These are phyloP conservation scores for Metopolophium dirhodum DNA, from an alignment of 1,140 invertebrate species.

Conservation along the genomic window DNA sequence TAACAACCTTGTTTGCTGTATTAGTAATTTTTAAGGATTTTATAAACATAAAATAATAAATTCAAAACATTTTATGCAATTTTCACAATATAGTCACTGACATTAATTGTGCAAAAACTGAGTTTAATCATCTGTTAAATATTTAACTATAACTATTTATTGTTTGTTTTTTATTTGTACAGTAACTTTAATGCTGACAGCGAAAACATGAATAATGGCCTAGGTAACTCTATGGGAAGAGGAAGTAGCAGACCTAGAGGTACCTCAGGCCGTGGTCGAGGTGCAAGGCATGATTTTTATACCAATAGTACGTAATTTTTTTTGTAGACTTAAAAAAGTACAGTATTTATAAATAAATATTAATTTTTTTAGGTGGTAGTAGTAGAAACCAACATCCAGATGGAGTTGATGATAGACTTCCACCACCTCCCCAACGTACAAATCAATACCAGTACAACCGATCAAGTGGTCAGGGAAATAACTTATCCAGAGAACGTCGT, in stretches of 20 bases:
- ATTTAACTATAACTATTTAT: not conserved
- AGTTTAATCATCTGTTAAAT: not conserved
- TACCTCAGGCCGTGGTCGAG: slow-evolving; percentile 24
- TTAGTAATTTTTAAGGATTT: not conserved
- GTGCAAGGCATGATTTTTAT: slow-evolving; percentile 40
- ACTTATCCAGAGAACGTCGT: slow-evolving; percentile 48
- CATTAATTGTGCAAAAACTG: not conserved
- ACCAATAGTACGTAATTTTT: slow-evolving; percentile 11
- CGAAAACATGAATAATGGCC: slow-evolving; percentile 51
- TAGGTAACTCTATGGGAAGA: slow-evolving; percentile 41
- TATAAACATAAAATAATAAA: not conserved
- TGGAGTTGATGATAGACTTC: slow-evolving; percentile 59
- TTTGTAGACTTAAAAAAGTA: not conserved
- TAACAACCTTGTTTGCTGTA: not conserved
- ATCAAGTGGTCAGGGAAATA: slow-evolving; percentile 42
- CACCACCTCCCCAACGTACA: slow-evolving; percentile 52
- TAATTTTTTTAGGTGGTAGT: slow-evolving; percentile 52
- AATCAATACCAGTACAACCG: slow-evolving; percentile 49
- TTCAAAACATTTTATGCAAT: not conserved
- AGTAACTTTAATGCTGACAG: slow-evolving; percentile 45
- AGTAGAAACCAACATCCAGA: slow-evolving; percentile 61
- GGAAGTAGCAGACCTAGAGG: slow-evolving; percentile 28
- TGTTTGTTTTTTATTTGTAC: not conserved
- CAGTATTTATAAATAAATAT: not conserved
- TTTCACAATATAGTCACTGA: not conserved